Conservation (phyloP, 2,888 invertebrate genomes). For the Lysandra bellargus region DNA sequence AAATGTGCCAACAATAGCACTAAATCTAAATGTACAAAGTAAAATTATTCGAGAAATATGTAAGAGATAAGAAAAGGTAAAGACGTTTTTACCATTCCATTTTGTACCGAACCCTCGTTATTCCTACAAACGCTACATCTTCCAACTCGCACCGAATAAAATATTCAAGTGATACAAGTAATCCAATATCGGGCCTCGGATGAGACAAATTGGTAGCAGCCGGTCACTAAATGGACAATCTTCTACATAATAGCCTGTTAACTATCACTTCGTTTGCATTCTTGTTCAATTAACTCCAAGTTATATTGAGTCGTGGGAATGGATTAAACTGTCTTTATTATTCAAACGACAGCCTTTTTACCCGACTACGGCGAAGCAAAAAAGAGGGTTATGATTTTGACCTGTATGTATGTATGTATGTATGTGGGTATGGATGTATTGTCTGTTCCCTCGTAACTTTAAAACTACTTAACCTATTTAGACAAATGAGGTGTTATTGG, state of each 20-base stretch:
- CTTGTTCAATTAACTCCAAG: conserved; percentile 25
- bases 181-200: conserved; percentile 70
- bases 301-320: conserved; percentile 19
- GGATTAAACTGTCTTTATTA: not conserved
- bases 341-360: not conserved
- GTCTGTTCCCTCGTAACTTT: no score
- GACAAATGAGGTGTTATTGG: no score
- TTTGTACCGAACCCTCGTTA: not conserved
- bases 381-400: no score
- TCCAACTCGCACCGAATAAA: conserved; percentile 32
- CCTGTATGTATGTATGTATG: no score
- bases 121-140: conserved; percentile 23
- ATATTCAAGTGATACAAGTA: conserved; percentile 62
- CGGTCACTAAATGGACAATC: conserved; percentile 73
- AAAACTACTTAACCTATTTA: no score
- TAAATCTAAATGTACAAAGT: not conserved
- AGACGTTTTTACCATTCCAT: not conserved
- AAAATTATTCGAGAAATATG: not conserved
- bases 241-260: conserved; percentile 61
- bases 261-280: conserved; percentile 36
- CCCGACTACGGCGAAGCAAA: no score
- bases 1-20: no score
- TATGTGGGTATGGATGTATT: no score
- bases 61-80: no score
- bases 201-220: conserved; percentile 74